Evolutionary conservation across 2,888 invertebrate genomes (phyloP).

Genomic region (Drosophila picticornis): DNA sequence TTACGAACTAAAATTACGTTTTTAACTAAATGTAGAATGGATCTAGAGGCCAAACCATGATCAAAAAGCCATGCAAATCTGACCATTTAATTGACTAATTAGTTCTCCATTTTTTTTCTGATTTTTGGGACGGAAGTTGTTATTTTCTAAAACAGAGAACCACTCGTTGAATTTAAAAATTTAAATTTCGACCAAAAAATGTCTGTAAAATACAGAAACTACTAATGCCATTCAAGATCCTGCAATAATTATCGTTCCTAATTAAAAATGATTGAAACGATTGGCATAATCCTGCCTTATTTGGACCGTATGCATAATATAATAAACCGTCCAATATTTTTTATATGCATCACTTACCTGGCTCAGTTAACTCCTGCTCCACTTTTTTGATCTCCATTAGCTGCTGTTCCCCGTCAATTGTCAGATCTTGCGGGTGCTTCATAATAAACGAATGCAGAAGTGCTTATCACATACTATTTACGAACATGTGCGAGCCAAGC

Average conservation of each 20-base stretch:
- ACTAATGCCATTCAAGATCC: neutral
- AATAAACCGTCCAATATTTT: neutral
- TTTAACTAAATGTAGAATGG: too few relatives aligned
- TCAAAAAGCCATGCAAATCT: too few relatives aligned
- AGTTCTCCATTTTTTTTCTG: too few relatives aligned
- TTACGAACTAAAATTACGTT: too few relatives aligned
- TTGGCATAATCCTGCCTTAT: neutral
- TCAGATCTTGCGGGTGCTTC: slow-evolving; percentile 79
- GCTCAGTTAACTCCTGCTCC: slow-evolving; percentile 69
- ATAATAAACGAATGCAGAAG: slow-evolving; percentile 54
- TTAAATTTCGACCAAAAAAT: neutral
- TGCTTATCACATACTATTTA: slow-evolving; percentile 38
- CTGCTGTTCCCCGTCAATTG: slow-evolving; percentile 60
- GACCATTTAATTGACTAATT: too few relatives aligned
- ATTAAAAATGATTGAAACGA: neutral
- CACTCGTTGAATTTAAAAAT: neutral
- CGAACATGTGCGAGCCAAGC: slow-evolving; percentile 43
- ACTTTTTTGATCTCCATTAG: slow-evolving; percentile 65
- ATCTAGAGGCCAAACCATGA: too few relatives aligned
- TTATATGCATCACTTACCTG: slow-evolving; percentile 59
- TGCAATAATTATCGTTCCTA: neutral
- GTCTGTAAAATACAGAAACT: neutral
- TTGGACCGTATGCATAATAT: neutral
- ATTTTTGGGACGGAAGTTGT: too few relatives aligned
- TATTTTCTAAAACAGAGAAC: neutral